A percentile compares a stretch with the other conserved stretches of the same genome.
phyloP scores from a whole-genome alignment of 2,797 vertebrate genomes.

The Linurgus olivaceus region DNA sequence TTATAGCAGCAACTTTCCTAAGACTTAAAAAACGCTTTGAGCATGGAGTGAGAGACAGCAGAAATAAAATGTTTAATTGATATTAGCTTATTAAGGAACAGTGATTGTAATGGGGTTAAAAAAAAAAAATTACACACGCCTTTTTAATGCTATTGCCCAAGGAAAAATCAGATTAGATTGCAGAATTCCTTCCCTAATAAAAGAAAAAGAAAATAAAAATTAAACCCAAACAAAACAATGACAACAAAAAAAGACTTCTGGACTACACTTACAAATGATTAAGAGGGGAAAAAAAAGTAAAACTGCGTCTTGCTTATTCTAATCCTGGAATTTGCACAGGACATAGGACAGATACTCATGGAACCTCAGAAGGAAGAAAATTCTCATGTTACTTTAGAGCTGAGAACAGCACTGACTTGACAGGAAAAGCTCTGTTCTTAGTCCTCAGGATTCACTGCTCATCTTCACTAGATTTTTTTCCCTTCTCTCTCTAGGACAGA shows the following conservation, averaged over 20 bases:
- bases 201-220: background rate
- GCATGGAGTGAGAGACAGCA: background rate
- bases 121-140: background rate
- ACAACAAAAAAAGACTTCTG: background rate
- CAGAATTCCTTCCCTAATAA: background rate
- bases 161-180: background rate
- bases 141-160: background rate
- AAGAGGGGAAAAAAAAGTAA: fast-evolving
- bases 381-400: background rate
- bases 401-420: background rate
- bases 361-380: background rate
- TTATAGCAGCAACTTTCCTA: background rate
- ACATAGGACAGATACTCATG: background rate
- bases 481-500: background rate
- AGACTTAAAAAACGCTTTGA: background rate
- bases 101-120: background rate
- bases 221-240: too few relatives aligned
- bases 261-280: background rate
- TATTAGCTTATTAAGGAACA: background rate
- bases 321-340: background rate
- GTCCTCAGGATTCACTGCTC: background rate
- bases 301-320: background rate
- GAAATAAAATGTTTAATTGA: background rate
- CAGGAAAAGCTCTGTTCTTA: background rate
- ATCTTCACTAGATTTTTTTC: background rate